Evolutionary conservation across 2,888 invertebrate genomes (phyloP), one percentile per base, ranked within the genome.

Genomic region (Epistrophe eligans): DNA sequence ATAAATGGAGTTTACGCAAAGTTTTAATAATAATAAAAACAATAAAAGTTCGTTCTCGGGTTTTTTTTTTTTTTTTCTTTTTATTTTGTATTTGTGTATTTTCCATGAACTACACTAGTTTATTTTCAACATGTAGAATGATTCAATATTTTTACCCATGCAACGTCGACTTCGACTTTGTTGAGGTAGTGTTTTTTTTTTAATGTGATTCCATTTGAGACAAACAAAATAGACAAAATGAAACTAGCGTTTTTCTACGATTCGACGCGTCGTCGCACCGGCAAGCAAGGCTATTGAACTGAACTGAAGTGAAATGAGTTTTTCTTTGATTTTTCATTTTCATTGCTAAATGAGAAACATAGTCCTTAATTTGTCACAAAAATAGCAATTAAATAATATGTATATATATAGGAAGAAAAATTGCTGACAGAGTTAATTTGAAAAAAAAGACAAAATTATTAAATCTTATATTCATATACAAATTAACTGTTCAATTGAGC

Each of bases 221-320:
- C 76, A 71, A 50, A 28, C 15, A 11, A 62, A 55, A 52, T 57
- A 70, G 52, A 57, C 64, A 79, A 35, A 66, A 57, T 55, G 4
- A 4, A 35, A 35, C 35, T 35, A 35, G 35, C 10, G 35, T 67
- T 40, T 13, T 13, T 13, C 11, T 48, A 3, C 28, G 28, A 32
- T 32, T 32, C 45, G 11, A 15, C 8, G 62, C 40, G 43, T 24
- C 40, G 43, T 24, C 43, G 24, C 28, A 64, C 38, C 43, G 50
- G 70, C 83, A 8, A 0, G 9, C 35, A 84, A 84, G 79, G 83
- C 73, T 77, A 70, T 81, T 85, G 84, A 85, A 84, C 84, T 72
- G 50, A 32, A 24, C n/a, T 55, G 9, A 15, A 55, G n/a, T 73
- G n/a, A 15, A 70, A 24, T 40, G 17, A 32, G 38, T 67, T 38